Evolutionary conservation across 2,888 invertebrate genomes (phyloP).

Genomic region (Sicus ferrugineus): DNA sequence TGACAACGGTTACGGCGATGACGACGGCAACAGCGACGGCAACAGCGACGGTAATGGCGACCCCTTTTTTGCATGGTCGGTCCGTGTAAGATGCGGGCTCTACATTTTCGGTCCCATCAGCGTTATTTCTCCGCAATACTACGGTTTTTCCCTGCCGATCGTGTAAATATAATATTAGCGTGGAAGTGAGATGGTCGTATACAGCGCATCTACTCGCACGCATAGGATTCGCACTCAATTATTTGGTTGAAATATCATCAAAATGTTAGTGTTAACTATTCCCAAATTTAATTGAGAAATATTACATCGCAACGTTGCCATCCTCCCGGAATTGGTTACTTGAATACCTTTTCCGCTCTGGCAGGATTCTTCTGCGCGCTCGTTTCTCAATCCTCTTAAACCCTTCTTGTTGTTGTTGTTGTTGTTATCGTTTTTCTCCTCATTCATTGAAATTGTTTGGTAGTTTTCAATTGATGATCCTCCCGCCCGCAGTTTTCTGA

Average conservation of each 20-base stretch:
- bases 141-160: slow-evolving; percentile 14
- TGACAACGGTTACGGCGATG: background rate
- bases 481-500: slow-evolving; percentile 54
- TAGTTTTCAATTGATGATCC: slow-evolving; percentile 44
- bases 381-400: background rate
- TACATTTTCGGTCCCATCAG: too few relatives aligned
- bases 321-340: background rate
- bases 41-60: background rate
- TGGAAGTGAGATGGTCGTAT: background rate
- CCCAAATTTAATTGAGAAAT: slow-evolving; percentile 36
- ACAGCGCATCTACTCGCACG: background rate
- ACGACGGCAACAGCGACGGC: background rate
- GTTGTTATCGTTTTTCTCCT: background rate
- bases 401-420: slow-evolving; percentile 21
- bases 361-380: background rate
- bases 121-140: too few relatives aligned
- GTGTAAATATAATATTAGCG: background rate
- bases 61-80: background rate
- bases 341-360: background rate
- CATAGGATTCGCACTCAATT: background rate
- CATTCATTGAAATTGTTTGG: background rate
- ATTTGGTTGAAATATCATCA: background rate
- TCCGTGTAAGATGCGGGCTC: background rate
- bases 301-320: slow-evolving; percentile 16
- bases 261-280: slow-evolving; percentile 30